phyloP scores from a whole-genome alignment of 2,888 invertebrate genomes.

The Diaperis boleti region DNA sequence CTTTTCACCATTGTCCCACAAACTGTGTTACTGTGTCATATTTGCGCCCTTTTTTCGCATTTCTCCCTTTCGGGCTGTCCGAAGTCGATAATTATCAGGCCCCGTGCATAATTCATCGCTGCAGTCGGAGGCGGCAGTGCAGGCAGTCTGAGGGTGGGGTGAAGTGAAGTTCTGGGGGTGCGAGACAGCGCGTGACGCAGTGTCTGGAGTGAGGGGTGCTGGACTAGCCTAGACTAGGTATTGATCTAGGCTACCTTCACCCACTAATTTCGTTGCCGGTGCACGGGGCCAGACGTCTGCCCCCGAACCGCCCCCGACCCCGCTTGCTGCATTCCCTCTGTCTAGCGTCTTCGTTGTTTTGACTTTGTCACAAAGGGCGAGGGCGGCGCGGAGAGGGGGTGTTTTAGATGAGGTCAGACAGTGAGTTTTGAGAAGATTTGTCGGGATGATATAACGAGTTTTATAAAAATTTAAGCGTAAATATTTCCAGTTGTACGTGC shows the following conservation, averaged over 20 bases:
- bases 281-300: constrained; percentile 54
- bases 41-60: not conserved
- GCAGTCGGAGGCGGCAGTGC: constrained; percentile 44
- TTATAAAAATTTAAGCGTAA: too few species aligned
- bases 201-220: constrained; percentile 53
- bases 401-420: too few species aligned
- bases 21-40: not conserved
- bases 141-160: constrained; percentile 35
- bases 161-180: constrained; percentile 48
- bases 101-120: constrained; percentile 50
- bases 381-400: constrained; percentile 4
- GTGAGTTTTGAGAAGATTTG: too few species aligned
- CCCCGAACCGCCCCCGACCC: constrained; percentile 53
- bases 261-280: constrained; percentile 64
- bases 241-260: constrained; percentile 67
- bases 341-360: constrained; percentile 43
- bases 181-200: constrained; percentile 55
- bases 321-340: constrained; percentile 39
- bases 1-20: not conserved
- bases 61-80: not conserved
- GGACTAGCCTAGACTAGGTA: constrained; percentile 64
- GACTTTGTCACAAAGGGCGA: constrained; percentile 43
- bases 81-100: constrained; percentile 35
- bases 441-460: too few species aligned
- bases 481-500: too few species aligned